phyloP scores from a whole-genome alignment of 2,113 vertebrate species.

The Mirounga angustirostris region DNA sequence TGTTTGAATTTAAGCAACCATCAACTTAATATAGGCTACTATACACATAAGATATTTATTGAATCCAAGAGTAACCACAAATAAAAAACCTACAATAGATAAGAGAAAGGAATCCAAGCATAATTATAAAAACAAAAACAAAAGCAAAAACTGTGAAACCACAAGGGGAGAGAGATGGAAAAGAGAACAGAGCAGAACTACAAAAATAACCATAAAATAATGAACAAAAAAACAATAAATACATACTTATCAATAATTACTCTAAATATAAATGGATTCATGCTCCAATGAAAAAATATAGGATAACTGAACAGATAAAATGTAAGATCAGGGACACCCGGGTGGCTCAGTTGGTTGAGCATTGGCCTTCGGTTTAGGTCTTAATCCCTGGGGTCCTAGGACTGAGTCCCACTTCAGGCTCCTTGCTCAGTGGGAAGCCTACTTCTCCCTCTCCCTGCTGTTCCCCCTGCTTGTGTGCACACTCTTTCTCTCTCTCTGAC shows the following conservation, averaged over 20 bases:
- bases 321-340: neutral
- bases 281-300: neutral
- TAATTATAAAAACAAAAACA: neutral
- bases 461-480: rapidly evolving
- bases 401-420: too few species aligned
- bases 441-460: too few species aligned
- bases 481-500: too few species aligned
- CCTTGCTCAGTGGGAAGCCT: too few species aligned
- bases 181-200: neutral
- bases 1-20: neutral
- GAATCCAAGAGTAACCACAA: neutral
- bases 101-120: neutral
- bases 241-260: neutral
- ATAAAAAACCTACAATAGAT: neutral
- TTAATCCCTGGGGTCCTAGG: too few species aligned
- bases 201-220: neutral
- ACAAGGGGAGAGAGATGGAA: neutral
- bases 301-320: neutral
- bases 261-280: neutral
- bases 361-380: too few species aligned
- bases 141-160: neutral
- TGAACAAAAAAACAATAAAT: neutral
- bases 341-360: too few species aligned
- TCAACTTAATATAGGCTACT: neutral
- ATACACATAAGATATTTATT: neutral